Evolutionary conservation across 2,888 invertebrate species (phyloP), one percentile per base, ranked within the genome.

Genomic region (Plagodis pulveraria): DNA sequence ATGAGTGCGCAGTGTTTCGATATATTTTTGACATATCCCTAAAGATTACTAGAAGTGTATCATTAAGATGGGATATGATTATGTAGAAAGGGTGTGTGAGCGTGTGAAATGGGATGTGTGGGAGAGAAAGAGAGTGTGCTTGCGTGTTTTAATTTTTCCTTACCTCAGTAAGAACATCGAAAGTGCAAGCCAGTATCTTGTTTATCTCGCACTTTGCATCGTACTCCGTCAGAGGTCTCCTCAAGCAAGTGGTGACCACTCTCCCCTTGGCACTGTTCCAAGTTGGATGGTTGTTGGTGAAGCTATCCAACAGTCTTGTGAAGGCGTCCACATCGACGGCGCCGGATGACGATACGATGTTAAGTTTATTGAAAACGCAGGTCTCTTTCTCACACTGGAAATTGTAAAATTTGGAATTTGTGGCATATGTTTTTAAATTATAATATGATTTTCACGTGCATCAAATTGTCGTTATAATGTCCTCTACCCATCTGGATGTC

Each of bases 161-260:
- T 68, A 91, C 91, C 86, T 91, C 91, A 55, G 85, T 80, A 2
- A 91, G 70, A 0, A 90, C 81, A 71, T 91, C 91, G 34, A 89
- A 78, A 1, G 87, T 85, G 41, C 91, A 92, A 11, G 81, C 77
- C 40, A 91, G 53, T 0, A 92, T 53, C 8, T 78, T 83, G 47
- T 91, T 91, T 5, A 92, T 86, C 54, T 86, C 81, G 56, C 91
- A 91, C 0, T 76, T 81, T 0, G 70, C 77, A 0, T 75, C 76
- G 45, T 88, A 88, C 0, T 74, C 80, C 0, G 56, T 50, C 0
- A 75, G 32, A 0, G 78, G 76, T 53, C 76, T 84, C 2, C 63
- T 72, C 9, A 91, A 65, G 38, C 91, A 92, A 9, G 83, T 82
- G 0, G 87, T 88, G 11, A 87, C 60, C 0, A 86, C 91, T 33